Percentiles rank a stretch among this genome's conserved stretches.
These are phyloP conservation scores for Haemorhous mexicanus DNA, from an alignment of 2,113 vertebrate species.

Conservation along the genomic window DNA sequence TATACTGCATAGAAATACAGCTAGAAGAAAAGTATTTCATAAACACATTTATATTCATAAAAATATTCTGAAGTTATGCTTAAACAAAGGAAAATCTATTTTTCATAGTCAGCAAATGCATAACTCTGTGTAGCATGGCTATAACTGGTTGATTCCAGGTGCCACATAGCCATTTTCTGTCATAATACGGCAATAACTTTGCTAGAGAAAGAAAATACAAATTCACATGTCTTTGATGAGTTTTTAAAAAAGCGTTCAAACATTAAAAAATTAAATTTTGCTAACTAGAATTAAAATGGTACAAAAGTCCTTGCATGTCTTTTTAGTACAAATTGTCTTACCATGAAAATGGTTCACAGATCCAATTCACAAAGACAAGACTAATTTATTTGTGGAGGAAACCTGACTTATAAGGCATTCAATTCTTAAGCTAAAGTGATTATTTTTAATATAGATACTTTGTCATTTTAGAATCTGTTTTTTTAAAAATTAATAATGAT, in stretches of 20 bases:
- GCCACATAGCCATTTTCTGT: background rate
- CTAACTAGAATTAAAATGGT: background rate
- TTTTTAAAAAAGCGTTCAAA: background rate
- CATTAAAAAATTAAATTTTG: background rate
- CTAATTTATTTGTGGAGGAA: background rate
- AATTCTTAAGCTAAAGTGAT: background rate
- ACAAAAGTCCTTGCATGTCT: rapidly evolving
- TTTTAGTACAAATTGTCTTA: background rate
- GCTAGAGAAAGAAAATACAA: background rate
- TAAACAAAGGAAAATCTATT: background rate
- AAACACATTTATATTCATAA: background rate
- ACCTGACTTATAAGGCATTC: background rate
- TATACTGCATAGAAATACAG: background rate
- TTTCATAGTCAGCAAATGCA: background rate
- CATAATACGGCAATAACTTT: background rate
- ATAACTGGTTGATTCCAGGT: background rate
- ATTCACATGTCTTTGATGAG: background rate
- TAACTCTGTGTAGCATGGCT: background rate
- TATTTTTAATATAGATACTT: background rate
- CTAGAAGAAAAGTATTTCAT: background rate
- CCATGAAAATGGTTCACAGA: background rate
- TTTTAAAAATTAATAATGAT: background rate
- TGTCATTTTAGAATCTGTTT: background rate
- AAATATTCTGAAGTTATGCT: background rate
- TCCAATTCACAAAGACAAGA: background rate